Percentiles rank a stretch among this genome's conserved stretches.
Conservation (phyloP, 2,113 vertebrate species). For the Trogon melanurus region DNA sequence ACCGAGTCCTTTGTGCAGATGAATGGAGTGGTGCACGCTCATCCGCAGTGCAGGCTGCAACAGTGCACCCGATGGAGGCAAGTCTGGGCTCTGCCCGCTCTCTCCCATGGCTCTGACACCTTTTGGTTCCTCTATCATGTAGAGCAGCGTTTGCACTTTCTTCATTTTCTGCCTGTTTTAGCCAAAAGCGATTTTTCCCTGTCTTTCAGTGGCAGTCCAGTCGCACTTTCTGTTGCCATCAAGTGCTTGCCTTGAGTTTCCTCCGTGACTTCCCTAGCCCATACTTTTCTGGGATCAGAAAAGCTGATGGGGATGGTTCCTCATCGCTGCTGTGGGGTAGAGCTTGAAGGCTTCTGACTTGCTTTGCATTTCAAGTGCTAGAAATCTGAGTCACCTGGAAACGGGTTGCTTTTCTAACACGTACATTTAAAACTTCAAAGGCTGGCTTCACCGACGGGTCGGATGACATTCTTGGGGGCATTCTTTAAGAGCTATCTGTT, state of each 20-base stretch:
- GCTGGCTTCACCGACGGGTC: not conserved
- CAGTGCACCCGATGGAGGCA: not conserved
- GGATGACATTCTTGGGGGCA: conserved; percentile 38
- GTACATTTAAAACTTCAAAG: not conserved
- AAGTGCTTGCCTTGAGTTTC: not conserved
- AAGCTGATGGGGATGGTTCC: not conserved
- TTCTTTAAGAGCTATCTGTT: not conserved
- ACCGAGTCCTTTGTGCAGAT: not conserved
- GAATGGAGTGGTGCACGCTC: not conserved
- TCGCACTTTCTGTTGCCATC: not conserved
- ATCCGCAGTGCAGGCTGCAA: not conserved
- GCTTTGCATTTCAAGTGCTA: not conserved
- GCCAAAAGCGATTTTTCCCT: not conserved
- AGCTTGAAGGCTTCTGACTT: not conserved
- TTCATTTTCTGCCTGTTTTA: not conserved
- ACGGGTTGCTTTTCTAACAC: not conserved
- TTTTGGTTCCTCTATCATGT: not conserved
- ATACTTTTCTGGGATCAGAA: not conserved
- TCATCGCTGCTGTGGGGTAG: not conserved
- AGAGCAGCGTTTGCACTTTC: accelerated
- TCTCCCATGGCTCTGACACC: not conserved
- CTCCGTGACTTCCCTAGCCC: not conserved
- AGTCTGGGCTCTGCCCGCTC: not conserved
- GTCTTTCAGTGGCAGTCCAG: not conserved
- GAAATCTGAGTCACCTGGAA: not conserved